Evolutionary conservation across 2,113 vertebrate genomes (phyloP), one percentile per base, ranked within the genome.

Genomic region (Tetrax tetrax): DNA sequence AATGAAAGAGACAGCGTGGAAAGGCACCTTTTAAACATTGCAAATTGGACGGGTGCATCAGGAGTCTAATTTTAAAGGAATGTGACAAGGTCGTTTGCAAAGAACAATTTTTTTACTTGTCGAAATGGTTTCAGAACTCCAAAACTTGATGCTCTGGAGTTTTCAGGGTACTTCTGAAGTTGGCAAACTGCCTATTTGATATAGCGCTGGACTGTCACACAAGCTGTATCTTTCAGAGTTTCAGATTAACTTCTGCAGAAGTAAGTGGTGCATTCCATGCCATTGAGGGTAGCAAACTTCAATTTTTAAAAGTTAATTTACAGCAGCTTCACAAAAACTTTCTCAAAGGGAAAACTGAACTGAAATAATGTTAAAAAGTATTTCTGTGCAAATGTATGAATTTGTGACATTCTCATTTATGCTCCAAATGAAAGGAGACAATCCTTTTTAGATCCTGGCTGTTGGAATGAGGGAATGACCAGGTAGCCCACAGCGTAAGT

Each of bases 1-100:
- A 94, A 95, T 90, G 93, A 89, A 97, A 96, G 81, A 93, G 96
- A 93, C 93, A 96, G 92, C 68, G 88, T 65, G 54, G 80, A 94
- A 87, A 92, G 61, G 64, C 1, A 13, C 68, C 72, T 87, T 83
- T 96, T 91, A 93, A 91, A 83, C 63, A 45, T 16, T 88, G 43
- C 71, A 91, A 91, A 97, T 93, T 81, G 90, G 48, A 91, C 94
- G 95, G 84, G 64, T 83, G 71, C 89, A 88, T 85, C 94, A 87
- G 68, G 17, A 78, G 43, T 5, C 27, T 92, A 89, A 94, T 87
- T 95, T 96, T 96, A 96, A 97, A 89, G 74, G 61, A 94, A 92
- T 47, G 83, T 90, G 95, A 96, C 96, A 97, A 95, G 87, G 84
- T 83, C 9, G 0, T 90, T 95, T 77, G 74, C 76, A 93, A 89